These are phyloP conservation scores for Cotesia congregata DNA, from an alignment of 2,888 invertebrate genomes.

Conservation along the genomic window DNA sequence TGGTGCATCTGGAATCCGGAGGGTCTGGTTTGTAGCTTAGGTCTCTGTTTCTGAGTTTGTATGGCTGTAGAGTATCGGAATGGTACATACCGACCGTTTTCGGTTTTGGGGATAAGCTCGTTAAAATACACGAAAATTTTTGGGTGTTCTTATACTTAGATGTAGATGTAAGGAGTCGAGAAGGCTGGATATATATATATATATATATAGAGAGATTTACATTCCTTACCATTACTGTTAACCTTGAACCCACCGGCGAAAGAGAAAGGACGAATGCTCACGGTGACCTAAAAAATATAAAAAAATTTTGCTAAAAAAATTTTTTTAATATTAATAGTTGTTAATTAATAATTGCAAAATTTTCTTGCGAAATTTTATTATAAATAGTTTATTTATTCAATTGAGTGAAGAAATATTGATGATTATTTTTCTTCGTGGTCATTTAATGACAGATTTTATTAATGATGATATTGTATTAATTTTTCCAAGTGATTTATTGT, in stretches of 20 bases:
- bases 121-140: conserved; percentile 7
- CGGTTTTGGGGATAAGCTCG: neutral
- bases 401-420: no score
- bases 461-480: no score
- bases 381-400: no score
- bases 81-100: neutral
- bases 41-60: no score
- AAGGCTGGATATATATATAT: neutral
- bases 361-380: neutral
- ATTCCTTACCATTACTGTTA: conserved; percentile 12
- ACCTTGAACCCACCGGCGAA: conserved; percentile 28
- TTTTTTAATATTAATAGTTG: neutral
- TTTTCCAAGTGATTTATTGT: no score
- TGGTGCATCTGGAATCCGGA: neutral
- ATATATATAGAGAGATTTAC: neutral
- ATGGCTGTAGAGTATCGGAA: no score
- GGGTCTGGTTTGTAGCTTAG: neutral
- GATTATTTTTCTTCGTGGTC: no score
- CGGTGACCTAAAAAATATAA: neutral
- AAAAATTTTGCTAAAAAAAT: neutral
- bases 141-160: neutral
- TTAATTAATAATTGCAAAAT: neutral
- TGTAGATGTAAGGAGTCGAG: neutral
- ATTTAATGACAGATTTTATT: no score
- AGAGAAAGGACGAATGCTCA: conserved; percentile 22